Evolutionary conservation across 2,113 vertebrate species (phyloP).

Genomic region (Bagarius yarrelli): DNA sequence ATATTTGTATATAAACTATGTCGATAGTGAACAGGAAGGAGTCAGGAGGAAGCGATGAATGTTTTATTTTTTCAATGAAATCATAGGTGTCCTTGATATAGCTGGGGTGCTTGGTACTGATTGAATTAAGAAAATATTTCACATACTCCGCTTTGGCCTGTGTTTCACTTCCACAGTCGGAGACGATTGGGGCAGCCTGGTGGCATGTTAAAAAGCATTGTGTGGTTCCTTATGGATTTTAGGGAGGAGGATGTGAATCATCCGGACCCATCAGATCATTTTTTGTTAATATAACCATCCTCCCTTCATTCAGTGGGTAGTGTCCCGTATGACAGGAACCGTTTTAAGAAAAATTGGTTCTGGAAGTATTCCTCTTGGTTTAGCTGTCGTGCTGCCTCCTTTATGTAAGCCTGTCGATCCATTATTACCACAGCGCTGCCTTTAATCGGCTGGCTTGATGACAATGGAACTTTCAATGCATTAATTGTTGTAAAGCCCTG

Average conservation of each 20-base stretch:
- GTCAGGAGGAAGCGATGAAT: background rate
- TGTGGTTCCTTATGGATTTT: no score
- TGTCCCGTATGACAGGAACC: background rate
- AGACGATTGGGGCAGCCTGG: no score
- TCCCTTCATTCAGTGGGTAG: background rate
- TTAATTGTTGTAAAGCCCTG: no score
- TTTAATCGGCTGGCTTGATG: no score
- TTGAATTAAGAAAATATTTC: constrained; percentile 26
- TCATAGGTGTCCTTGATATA: constrained; percentile 38
- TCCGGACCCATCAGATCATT: background rate
- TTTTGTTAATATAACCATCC: background rate
- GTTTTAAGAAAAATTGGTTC: background rate
- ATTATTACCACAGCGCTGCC: background rate
- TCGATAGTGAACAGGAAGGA: background rate
- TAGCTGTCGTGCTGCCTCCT: background rate
- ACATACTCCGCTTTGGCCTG: constrained; percentile 11
- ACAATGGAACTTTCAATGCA: no score
- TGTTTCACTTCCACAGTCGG: constrained; percentile 34
- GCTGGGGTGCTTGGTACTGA: constrained; percentile 11
- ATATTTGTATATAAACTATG: background rate
- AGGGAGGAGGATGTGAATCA: background rate
- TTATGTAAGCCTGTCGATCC: background rate
- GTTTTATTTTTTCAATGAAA: background rate
- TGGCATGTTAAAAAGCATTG: no score
- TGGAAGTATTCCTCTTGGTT: background rate